A percentile compares a stretch with the other conserved stretches of the same genome.
Evolutionary conservation across 1,140 invertebrate species (phyloP).

Genomic region (Acromyrmex echinatior): DNA sequence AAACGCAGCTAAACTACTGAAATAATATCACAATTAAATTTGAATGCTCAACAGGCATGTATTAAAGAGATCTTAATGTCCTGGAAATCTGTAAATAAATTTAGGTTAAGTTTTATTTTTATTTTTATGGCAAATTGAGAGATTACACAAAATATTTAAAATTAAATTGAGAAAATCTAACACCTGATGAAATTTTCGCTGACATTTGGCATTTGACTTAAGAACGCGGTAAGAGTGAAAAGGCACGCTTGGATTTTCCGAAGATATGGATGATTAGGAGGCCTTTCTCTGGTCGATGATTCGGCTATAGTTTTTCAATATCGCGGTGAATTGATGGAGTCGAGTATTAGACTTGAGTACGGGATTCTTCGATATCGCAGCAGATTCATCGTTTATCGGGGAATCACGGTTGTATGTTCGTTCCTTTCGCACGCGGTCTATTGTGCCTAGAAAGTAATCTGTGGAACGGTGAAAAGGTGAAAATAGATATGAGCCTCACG

Average conservation of each 20-base stretch:
- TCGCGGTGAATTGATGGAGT: constrained; percentile 7
- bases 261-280: background rate
- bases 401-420: constrained; percentile 31
- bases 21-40: no score
- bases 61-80: no score
- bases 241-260: constrained; percentile 33
- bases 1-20: no score
- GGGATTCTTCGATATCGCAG: constrained; percentile 14
- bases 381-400: constrained; percentile 17
- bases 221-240: constrained; percentile 15
- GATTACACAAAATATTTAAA: background rate
- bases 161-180: background rate
- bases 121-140: background rate
- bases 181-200: background rate
- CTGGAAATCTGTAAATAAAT: no score
- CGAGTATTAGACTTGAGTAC: background rate
- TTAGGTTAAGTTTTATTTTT: background rate
- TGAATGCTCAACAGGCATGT: no score
- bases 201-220: background rate
- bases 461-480: constrained; percentile 76
- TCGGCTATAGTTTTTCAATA: background rate
- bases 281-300: background rate
- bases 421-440: constrained; percentile 54
- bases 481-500: constrained; percentile 71
- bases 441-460: constrained; percentile 79